phyloP scores from a whole-genome alignment of 1,140 invertebrate genomes.

The Lordiphosa clarofinis region DNA sequence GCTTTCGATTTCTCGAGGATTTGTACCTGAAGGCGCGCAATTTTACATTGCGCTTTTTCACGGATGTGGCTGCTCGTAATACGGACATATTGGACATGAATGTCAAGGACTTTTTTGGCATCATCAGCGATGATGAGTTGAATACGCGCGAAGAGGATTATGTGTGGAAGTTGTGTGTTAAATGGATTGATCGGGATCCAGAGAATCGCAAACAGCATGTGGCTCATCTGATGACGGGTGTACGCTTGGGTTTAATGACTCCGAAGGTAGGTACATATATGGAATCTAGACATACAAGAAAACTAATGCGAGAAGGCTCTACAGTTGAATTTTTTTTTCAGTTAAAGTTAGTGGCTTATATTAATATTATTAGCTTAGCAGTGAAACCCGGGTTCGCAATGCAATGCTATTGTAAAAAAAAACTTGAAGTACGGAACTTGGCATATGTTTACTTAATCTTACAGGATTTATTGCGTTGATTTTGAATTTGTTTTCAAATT shows the following conservation, averaged over 20 bases:
- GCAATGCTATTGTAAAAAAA: no score
- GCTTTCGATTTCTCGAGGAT: conserved; percentile 82
- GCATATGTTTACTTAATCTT: no score
- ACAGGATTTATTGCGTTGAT: no score
- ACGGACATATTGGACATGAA: conserved; percentile 86
- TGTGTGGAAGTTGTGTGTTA: conserved; percentile 82
- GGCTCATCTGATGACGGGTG: conserved; percentile 87
- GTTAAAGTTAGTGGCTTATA: no score
- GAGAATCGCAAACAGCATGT: conserved; percentile 84
- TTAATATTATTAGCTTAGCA: no score
- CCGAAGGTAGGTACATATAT: conserved; percentile 82
- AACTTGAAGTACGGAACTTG: no score
- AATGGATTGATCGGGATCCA: conserved; percentile 83
- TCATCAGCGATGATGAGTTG: conserved; percentile 88
- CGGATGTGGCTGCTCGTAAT: conserved; percentile 85
- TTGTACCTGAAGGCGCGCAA: conserved; percentile 85
- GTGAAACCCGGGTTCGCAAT: no score
- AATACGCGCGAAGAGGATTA: conserved; percentile 84
- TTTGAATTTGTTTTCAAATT: no score
- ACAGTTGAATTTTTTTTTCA: no score
- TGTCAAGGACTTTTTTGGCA: conserved; percentile 84
- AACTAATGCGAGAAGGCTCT: no score
- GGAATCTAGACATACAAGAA: no score
- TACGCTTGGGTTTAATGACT: conserved; percentile 91
- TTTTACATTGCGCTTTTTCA: conserved; percentile 88